Evolutionary conservation across 2,888 invertebrate genomes (phyloP), one percentile per base, ranked within the genome.

Genomic region (Callyntrura sp.): DNA sequence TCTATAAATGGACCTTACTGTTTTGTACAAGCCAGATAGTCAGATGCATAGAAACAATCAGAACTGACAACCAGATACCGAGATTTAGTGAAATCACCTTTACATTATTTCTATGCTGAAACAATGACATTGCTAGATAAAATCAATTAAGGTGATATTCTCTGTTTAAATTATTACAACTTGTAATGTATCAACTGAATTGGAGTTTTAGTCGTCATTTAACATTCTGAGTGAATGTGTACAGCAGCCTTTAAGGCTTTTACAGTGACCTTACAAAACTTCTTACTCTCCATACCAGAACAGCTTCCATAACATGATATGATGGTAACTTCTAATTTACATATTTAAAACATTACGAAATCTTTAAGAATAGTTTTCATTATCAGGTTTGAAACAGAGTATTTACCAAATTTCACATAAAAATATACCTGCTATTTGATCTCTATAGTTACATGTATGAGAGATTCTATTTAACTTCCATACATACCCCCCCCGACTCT

Each of bases 311-410:
- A 12, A n/a, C 17, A 55, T 55, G 55, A 55, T 55, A 55, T 55
- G 55, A 55, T 55, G 55, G 55, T 55, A 55, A 55, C 55, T 55
- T 55, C 14, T 55, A 51, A 51, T 51, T 51, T n/a, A n/a, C n/a
- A 51, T 9, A 11, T 35, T 51, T 51, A 51, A 14, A 51, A 5
- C 14, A 51, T 51, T 55, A n/a, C 17, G 55, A 4, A 2, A 55
- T 55, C n/a, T 1, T 51, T n/a, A 55, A 5, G 17, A 55, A 55
- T 17, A 55, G 17, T 4, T 55, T 55, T 55, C 55, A 55, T 55
- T 55, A 1, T 55, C 55, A 17, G 55, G n/a, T 55, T 55, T 55
- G 55, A 5, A 14, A 55, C 55, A 55, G 55, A n/a, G 55, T 55
- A 55, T 55, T 55, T 35, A 35, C 6, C 35, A 35, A 35, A 35